phyloP scores from a whole-genome alignment of 2,888 invertebrate genomes.

The Sericinus montela region DNA sequence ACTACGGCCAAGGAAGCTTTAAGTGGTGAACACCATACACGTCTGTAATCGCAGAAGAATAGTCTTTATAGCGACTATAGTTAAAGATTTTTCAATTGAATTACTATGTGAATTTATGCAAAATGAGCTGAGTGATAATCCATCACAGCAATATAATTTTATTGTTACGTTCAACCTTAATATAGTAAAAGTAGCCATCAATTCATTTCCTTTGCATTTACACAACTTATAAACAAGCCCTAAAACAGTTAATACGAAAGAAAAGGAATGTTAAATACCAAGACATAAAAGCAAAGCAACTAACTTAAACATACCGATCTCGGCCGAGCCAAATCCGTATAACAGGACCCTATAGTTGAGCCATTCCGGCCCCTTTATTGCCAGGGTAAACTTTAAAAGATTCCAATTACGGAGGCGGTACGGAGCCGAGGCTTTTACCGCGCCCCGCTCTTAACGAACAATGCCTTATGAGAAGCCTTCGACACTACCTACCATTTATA shows the following conservation, averaged over 20 bases:
- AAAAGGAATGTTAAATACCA: slow-evolving; percentile 7
- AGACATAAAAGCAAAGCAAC: slow-evolving; percentile 14
- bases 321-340: slow-evolving; percentile 15
- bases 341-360: slow-evolving; percentile 25
- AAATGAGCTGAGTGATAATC: too few relatives aligned
- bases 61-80: too few relatives aligned
- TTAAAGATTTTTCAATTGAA: too few relatives aligned
- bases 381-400: slow-evolving; percentile 74
- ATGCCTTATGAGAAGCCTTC: slow-evolving; percentile 40
- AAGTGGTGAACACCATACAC: too few relatives aligned
- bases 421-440: slow-evolving; percentile 45
- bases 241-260: slow-evolving; percentile 14
- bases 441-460: slow-evolving; percentile 55
- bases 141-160: too few relatives aligned
- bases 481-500: slow-evolving; percentile 44
- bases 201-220: background rate
- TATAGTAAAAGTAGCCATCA: background rate
- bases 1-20: too few relatives aligned
- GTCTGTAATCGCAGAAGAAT: too few relatives aligned
- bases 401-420: slow-evolving; percentile 56
- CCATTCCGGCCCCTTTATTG: slow-evolving; percentile 49
- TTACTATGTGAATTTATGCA: too few relatives aligned
- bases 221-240: slow-evolving; percentile 7
- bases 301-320: slow-evolving; percentile 9
- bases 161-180: background rate